phyloP scores from a whole-genome alignment of 2,113 vertebrate genomes.

The Columba janthina region DNA sequence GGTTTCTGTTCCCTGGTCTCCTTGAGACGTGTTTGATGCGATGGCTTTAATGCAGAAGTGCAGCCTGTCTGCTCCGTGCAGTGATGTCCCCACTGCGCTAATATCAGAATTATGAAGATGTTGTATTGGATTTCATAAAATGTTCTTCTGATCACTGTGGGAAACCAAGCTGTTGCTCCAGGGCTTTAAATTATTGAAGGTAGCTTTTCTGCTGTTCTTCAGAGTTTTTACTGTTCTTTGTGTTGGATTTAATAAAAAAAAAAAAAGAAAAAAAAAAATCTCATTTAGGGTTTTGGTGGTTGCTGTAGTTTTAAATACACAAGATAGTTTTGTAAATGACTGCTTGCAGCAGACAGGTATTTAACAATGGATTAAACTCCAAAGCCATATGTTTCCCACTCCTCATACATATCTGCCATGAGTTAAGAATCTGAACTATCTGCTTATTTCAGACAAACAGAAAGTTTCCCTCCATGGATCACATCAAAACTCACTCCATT shows the following conservation, averaged over 20 bases:
- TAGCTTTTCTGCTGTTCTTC: not conserved
- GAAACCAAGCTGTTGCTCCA: not conserved
- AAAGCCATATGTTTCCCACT: not conserved
- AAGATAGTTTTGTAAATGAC: not conserved
- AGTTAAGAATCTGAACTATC: not conserved
- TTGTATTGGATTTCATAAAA: not conserved
- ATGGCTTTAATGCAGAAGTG: not conserved
- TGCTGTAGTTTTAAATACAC: not conserved
- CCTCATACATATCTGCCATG: not conserved
- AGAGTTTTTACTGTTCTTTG: not conserved
- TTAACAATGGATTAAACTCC: not conserved
- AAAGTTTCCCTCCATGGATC: not conserved
- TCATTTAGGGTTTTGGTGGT: not conserved
- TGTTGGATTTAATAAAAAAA: not conserved
- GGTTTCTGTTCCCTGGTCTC: not conserved
- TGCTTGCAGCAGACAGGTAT: not conserved
- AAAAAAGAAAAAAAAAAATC: not conserved
- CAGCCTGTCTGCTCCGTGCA: not conserved
- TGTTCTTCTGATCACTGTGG: not conserved
- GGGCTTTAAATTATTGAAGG: not conserved
- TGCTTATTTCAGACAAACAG: not conserved
- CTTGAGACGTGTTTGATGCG: not conserved
- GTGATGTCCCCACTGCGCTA: not conserved
- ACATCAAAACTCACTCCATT: not conserved
- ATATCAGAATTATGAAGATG: slow-evolving; percentile 27